A percentile compares a stretch with the other conserved stretches of the same genome.
These are phyloP conservation scores for Otus scops DNA, from an alignment of 2,797 vertebrate species.

Conservation along the genomic window DNA sequence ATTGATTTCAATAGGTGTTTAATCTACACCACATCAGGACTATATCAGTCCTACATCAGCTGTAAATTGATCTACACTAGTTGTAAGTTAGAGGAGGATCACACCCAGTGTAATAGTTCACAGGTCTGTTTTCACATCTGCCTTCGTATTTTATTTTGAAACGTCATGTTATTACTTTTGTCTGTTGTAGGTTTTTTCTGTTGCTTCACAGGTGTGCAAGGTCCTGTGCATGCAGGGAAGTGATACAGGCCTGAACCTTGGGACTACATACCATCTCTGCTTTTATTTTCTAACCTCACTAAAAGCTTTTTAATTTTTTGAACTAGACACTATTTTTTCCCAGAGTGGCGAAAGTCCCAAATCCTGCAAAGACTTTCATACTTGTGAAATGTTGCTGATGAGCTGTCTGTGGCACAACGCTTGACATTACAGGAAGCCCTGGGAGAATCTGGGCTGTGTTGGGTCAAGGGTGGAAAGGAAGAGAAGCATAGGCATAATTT, in stretches of 20 bases:
- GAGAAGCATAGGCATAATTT: not conserved
- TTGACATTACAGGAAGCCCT: not conserved
- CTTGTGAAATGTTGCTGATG: not conserved
- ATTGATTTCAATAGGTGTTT: constrained; percentile 11
- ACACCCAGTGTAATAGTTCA: not conserved
- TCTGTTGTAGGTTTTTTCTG: not conserved
- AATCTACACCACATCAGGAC: constrained; percentile 7
- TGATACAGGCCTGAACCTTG: not conserved
- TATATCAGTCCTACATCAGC: not conserved
- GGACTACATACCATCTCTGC: fast-evolving
- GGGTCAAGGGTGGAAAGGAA: not conserved
- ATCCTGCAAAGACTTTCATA: not conserved
- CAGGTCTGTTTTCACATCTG: constrained; percentile 10
- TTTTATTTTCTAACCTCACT: not conserved
- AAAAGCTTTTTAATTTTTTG: not conserved
- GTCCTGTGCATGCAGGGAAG: not conserved
- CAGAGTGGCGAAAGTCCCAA: not conserved
- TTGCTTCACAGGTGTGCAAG: not conserved
- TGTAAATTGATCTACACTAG: constrained; percentile 24
- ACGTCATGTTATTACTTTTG: not conserved
- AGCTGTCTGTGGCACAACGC: not conserved
- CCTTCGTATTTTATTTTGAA: not conserved
- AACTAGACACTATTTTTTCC: not conserved
- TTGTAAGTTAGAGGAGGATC: not conserved
- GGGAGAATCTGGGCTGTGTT: not conserved